Evolutionary conservation across 1,140 invertebrate species (phyloP).

Genomic region (Aphis craccivora): DNA sequence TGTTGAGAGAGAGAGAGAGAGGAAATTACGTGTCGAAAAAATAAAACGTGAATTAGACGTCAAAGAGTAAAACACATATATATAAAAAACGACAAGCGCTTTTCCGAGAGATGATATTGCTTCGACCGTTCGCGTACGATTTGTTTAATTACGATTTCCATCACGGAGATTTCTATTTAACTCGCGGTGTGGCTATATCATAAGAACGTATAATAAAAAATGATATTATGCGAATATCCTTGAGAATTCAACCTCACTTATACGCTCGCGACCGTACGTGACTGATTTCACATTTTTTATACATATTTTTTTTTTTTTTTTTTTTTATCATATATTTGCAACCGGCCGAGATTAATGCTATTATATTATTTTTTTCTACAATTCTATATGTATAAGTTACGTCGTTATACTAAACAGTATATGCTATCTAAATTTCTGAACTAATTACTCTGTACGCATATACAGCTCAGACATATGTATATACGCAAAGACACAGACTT

Average conservation of each 20-base stretch:
- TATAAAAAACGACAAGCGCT: background rate
- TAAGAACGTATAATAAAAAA: background rate
- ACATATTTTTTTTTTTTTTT: background rate
- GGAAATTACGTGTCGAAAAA: constrained; percentile 24
- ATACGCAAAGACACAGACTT: background rate
- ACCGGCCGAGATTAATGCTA: background rate
- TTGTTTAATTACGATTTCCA: background rate
- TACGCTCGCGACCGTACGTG: background rate
- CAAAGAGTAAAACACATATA: background rate
- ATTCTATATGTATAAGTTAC: background rate
- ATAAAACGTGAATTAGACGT: background rate
- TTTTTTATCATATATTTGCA: background rate
- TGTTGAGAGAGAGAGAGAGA: background rate
- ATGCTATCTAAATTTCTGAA: background rate
- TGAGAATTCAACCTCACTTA: constrained; percentile 8
- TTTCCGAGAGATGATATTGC: background rate
- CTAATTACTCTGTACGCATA: background rate
- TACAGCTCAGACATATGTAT: background rate
- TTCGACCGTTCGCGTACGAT: background rate
- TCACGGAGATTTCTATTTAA: background rate
- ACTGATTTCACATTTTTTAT: constrained; percentile 29
- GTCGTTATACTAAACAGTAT: background rate
- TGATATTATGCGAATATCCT: background rate
- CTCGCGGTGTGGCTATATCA: background rate
- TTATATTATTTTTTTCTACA: background rate